phyloP scores from a whole-genome alignment of 2,888 invertebrate species.

The Apamea sordens region DNA sequence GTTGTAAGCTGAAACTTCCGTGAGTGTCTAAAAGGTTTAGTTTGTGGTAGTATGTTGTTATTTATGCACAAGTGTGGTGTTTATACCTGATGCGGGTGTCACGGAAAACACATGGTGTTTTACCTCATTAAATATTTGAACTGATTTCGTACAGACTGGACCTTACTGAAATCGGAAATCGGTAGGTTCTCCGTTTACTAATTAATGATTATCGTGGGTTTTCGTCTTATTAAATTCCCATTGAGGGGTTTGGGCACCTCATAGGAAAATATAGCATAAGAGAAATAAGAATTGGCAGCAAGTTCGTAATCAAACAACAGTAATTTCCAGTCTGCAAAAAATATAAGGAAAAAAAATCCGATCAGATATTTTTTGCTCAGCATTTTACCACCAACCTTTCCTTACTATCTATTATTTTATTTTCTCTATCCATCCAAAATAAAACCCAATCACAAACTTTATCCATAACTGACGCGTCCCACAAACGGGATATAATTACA shows the following conservation, averaged over 20 bases:
- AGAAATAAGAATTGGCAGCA: background rate
- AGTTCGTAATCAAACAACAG: background rate
- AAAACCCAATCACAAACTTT: constrained; percentile 61
- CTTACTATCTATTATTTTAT: constrained; percentile 43
- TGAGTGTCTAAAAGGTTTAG: constrained; percentile 37
- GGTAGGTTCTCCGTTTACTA: background rate
- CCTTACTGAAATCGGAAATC: background rate
- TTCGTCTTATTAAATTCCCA: background rate
- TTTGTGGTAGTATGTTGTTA: constrained; percentile 34
- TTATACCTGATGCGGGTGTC: constrained; percentile 21
- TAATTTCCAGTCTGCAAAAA: background rate
- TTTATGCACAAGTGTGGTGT: constrained; percentile 29
- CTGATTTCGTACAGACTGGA: background rate
- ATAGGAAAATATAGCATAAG: background rate
- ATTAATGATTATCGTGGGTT: background rate
- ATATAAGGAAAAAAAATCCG: background rate
- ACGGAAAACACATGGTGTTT: constrained; percentile 10
- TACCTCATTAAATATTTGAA: constrained; percentile 41
- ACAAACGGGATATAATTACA: constrained; percentile 54
- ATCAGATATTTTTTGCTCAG: constrained; percentile 13
- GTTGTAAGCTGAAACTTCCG: constrained; percentile 23
- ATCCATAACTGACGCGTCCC: constrained; percentile 52
- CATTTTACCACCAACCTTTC: constrained; percentile 9
- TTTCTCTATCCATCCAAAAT: constrained; percentile 57
- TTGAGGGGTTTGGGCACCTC: background rate